Evolutionary conservation across 2,113 vertebrate genomes (phyloP), one percentile per base, ranked within the genome.

Genomic region (Hippoglossus stenolepis): DNA sequence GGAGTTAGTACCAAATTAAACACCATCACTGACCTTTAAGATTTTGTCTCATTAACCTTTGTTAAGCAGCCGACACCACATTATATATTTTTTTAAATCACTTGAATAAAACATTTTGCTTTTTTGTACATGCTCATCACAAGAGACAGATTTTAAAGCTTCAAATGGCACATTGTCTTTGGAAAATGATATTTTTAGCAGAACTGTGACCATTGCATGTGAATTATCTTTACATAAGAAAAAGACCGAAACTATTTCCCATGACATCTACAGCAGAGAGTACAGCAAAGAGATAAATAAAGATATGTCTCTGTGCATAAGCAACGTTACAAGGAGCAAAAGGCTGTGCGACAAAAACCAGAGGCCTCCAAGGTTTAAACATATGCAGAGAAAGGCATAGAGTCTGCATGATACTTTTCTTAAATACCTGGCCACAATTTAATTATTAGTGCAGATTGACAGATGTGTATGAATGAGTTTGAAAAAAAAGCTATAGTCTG

Each of bases 111-210:
- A 23, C 43, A 58, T 47, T 17, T 45, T 13, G 18, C 31, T 47
- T 63, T 49, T 59, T 72, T 59, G 60, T 76, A 28, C 62, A 47
- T 58, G 13, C 28, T 80, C 5, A 77, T 45, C 13, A 15, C 15
- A 65, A 54, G 31, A 80, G 12, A 35, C 1, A 58, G 13, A 31
- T 35, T 54, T 68, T 77, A 85, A 82, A 90, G 71, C 64, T 74
- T 74, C 43, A 72, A 75, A 80, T 87, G 75, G 75, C 70, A 90
- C 83, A 75, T 87, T 40, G 75, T 15, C 75, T 82, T 89, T 80
- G 56, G 64, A 82, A 75, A 87, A 59, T 57, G 28, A 45, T 0
- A 26, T 61, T 49, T 31, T 49, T 15, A 70, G 13, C 60, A 64
- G 20, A 63, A 58, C 8, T 49, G 1, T 70, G 57, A 74, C 47